Conservation (phyloP, 2,888 invertebrate genomes). For the Chydorus sphaericus region DNA sequence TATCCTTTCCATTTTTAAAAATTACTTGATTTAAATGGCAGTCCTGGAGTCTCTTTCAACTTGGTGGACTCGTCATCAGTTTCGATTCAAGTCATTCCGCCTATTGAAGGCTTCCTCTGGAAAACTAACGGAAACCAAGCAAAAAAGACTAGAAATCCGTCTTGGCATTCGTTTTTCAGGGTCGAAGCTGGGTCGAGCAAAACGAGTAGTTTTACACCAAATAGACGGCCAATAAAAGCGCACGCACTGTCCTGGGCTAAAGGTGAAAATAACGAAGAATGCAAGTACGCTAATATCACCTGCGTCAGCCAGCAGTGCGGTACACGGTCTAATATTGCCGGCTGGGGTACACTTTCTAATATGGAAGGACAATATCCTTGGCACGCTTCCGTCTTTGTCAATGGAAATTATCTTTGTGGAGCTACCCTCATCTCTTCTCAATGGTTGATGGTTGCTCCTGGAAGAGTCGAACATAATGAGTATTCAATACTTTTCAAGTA, state of each 20-base stretch:
- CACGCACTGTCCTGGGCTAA: no score
- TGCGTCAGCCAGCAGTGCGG: constrained; percentile 6
- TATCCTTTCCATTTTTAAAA: neutral
- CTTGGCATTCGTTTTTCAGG: no score
- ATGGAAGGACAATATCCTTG: constrained; percentile 31
- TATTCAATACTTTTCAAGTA: constrained; percentile 20
- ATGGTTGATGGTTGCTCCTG: constrained; percentile 44
- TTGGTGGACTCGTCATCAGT: neutral
- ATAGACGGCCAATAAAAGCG: no score
- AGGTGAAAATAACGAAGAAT: no score
- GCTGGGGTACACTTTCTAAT: neutral
- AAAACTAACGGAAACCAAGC: neutral
- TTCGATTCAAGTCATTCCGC: neutral
- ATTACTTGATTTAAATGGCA: neutral
- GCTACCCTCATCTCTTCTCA: constrained; percentile 48
- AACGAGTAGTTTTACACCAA: no score
- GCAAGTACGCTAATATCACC: neutral
- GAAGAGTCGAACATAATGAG: constrained; percentile 36
- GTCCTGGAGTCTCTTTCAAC: neutral
- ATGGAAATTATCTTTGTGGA: constrained; percentile 52
- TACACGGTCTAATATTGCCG: neutral
- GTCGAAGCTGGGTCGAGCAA: no score
- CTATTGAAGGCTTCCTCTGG: neutral
- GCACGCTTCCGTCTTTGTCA: constrained; percentile 53
- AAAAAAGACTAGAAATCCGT: no score